Conservation (phyloP, 2,888 invertebrate genomes). For the Dicycla oo region DNA sequence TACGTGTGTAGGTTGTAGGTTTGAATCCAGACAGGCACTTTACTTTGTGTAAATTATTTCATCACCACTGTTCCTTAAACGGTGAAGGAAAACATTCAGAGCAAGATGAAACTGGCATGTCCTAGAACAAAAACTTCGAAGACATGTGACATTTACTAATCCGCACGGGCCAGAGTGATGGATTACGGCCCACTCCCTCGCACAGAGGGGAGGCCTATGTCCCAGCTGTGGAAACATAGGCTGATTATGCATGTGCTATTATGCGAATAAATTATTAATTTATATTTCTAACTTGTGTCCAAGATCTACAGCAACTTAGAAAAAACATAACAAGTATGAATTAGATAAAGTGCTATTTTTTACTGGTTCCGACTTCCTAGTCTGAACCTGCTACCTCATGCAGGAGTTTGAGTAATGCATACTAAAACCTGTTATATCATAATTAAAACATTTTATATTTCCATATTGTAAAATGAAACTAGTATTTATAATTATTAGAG, state of each 20-base stretch:
- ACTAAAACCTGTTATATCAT: conserved; percentile 17
- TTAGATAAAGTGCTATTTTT: too few species aligned
- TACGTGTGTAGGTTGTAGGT: neutral
- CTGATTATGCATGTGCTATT: neutral
- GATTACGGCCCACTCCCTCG: neutral
- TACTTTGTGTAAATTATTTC: neutral
- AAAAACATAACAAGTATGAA: neutral
- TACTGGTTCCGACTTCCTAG: neutral
- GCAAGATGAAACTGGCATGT: neutral
- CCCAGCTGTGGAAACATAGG: neutral
- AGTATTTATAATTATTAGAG: conserved; percentile 42
- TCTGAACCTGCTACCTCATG: neutral
- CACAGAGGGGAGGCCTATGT: neutral
- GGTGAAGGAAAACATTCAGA: neutral
- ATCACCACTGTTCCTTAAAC: neutral
- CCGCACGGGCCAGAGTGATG: neutral
- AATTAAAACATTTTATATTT: neutral
- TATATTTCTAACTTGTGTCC: neutral
- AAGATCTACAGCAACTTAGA: neutral
- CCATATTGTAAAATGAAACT: neutral
- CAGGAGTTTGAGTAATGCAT: neutral
- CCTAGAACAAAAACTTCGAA: neutral
- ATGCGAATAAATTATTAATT: neutral
- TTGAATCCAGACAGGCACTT: neutral
- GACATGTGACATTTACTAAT: neutral